phyloP scores from a whole-genome alignment of 2,113 vertebrate genomes.

The Ploceus nigricollis region DNA sequence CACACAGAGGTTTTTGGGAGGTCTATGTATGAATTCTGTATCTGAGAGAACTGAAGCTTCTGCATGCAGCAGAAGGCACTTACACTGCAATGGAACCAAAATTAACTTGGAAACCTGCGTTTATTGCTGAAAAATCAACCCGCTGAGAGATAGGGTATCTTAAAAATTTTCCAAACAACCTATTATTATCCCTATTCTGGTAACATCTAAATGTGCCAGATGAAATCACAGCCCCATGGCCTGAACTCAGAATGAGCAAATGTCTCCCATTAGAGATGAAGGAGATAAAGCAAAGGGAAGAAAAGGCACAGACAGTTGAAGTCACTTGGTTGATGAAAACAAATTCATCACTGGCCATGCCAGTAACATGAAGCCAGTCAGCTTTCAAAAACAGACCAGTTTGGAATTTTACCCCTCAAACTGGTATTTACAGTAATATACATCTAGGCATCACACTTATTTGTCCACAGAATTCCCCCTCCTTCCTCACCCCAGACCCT shows the following conservation, averaged over 20 bases:
- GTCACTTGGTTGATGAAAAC: constrained; percentile 5
- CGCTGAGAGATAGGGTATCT: background rate
- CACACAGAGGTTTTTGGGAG: background rate
- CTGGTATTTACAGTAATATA: background rate
- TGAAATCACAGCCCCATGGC: constrained; percentile 41
- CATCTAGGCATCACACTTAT: background rate
- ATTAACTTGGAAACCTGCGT: background rate
- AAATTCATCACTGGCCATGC: background rate
- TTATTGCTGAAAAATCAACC: constrained; percentile 15
- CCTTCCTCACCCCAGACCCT: background rate
- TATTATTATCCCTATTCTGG: constrained; percentile 33
- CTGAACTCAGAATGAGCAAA: constrained; percentile 23
- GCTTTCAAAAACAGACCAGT: background rate
- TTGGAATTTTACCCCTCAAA: background rate
- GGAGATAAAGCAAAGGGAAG: constrained; percentile 23
- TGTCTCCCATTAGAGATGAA: constrained; percentile 10
- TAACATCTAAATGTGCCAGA: constrained; percentile 25
- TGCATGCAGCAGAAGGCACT: background rate
- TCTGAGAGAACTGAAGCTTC: background rate
- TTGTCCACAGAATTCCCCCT: background rate
- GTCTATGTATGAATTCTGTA: background rate
- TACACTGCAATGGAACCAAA: background rate
- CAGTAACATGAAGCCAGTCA: background rate
- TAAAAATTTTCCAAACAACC: constrained; percentile 1
- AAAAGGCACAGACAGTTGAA: background rate